Evolutionary conservation across 2,888 invertebrate genomes (phyloP).

Genomic region (Ophion slaviceki): DNA sequence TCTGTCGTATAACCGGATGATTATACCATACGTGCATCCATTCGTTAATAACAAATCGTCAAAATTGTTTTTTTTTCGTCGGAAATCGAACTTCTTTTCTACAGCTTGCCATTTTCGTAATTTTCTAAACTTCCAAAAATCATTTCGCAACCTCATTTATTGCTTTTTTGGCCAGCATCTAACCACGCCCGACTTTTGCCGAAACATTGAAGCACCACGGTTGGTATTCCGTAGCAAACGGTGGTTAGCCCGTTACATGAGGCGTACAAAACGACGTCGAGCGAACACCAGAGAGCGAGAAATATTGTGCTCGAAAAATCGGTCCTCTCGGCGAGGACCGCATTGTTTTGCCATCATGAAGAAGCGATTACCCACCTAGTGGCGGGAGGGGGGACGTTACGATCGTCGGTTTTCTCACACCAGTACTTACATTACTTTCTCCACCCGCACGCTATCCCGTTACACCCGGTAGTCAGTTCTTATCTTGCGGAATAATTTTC

Average conservation of each 20-base stretch:
- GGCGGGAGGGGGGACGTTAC: conserved; percentile 48
- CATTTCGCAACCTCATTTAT: background rate
- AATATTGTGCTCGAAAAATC: conserved; percentile 28
- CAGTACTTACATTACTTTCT: conserved; percentile 59
- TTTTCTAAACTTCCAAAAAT: background rate
- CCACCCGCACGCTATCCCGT: conserved; percentile 39
- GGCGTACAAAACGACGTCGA: background rate
- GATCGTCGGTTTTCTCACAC: conserved; percentile 63
- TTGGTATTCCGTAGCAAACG: background rate
- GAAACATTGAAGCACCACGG: background rate
- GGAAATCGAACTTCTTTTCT: background rate
- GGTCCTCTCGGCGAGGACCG: conserved; percentile 17
- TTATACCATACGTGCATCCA: too few species aligned
- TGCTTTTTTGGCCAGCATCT: background rate
- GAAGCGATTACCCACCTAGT: conserved; percentile 64
- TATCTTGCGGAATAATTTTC: conserved; percentile 60
- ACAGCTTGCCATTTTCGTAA: background rate
- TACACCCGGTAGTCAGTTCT: conserved; percentile 36
- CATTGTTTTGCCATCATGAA: conserved; percentile 66
- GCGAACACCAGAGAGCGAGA: background rate
- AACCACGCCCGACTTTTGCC: background rate
- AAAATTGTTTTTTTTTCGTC: background rate
- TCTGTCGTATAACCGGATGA: too few species aligned
- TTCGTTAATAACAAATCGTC: background rate
- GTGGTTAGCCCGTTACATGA: too few species aligned